Base-by-base conservation (phyloP, 2,888 invertebrate species). In the Leptinotarsa juncta region DNA sequence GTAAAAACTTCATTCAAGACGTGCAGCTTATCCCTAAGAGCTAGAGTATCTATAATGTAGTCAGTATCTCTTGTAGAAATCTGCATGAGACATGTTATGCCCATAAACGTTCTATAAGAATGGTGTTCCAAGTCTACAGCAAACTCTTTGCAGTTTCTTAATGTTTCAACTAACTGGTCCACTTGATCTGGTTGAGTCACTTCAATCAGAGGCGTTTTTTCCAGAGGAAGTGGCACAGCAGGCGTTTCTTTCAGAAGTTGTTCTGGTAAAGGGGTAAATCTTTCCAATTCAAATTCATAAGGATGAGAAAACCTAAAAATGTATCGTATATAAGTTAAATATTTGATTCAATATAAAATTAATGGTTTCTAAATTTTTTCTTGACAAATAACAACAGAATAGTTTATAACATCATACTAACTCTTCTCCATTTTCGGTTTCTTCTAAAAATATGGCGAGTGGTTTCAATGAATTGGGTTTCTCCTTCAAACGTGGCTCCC, bases 71-170 rank as follows among this genome's bases (percentile, higher is more conserved):
- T 90, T 0, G 98, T 95, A 0, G 98, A 96, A 81, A 99, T 95
- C 89, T 99, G 99, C 88, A 99, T 93, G 3, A 99, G 90, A 86
- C 99, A 99, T 0, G 98, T 97, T 71, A 99, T 93, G 0, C 99
- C 99, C 89, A 95, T 94, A 86, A 95, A 99, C 0, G 95, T 93
- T 74, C 98, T 91, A 85, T 96, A 97, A 0, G 95, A 94, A 87
- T 99, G 98, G 87, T 98, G 97, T 90, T 96, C 96, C 68, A 99
- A 89, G 89, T 99, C 99, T 0, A 99, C 92, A 0, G 97, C 97
- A 70, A 99, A 91, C 85, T 95, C 95, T 3, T 89, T 87, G n/a
- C 92, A 91, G 1, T 88, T 88, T 60, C 89, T 89, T 75, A 99
- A 88, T 77, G 94, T 93, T 1, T 90, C 86, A 3, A 95, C 83